These are phyloP conservation scores for Callionymus lyra DNA, from an alignment of 2,113 vertebrate species.

Conservation along the genomic window DNA sequence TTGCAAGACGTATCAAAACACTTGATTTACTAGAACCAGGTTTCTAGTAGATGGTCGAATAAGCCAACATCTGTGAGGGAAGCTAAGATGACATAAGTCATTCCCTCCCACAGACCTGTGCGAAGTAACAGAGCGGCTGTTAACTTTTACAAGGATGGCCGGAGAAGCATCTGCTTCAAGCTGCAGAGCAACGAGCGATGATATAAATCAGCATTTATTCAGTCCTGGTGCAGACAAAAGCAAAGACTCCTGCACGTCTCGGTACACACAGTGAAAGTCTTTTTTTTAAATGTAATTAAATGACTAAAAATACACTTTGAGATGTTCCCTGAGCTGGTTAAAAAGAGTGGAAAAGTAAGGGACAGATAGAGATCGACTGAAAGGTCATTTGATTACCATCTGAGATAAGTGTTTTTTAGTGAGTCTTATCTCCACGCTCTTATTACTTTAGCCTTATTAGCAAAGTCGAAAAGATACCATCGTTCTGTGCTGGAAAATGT, in stretches of 20 bases:
- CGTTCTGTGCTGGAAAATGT: slow-evolving; percentile 21
- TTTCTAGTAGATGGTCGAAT: too few relatives aligned
- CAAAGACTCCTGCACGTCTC: too few relatives aligned
- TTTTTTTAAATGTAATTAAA: too few relatives aligned
- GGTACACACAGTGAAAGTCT: too few relatives aligned
- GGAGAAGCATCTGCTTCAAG: not conserved
- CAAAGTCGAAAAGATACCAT: slow-evolving; percentile 31
- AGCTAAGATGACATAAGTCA: not conserved
- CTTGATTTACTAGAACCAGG: too few relatives aligned
- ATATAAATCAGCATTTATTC: too few relatives aligned
- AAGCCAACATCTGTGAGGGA: not conserved
- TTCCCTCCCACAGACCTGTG: slow-evolving; percentile 1
- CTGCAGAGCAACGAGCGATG: not conserved
- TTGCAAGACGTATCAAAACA: too few relatives aligned
- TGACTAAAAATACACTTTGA: too few relatives aligned
- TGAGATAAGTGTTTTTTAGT: slow-evolving; percentile 25
- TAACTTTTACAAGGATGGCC: not conserved
- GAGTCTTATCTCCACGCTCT: slow-evolving; percentile 25
- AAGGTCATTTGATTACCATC: slow-evolving; percentile 33
- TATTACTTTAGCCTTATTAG: slow-evolving; percentile 32
- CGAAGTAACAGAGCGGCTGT: not conserved
- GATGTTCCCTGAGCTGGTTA: too few relatives aligned
- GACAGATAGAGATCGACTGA: slow-evolving; percentile 14
- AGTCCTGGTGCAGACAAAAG: too few relatives aligned
- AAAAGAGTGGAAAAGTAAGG: slow-evolving; percentile 18